Conservation (phyloP, 2,888 invertebrate genomes). For the Trilocha varians region DNA sequence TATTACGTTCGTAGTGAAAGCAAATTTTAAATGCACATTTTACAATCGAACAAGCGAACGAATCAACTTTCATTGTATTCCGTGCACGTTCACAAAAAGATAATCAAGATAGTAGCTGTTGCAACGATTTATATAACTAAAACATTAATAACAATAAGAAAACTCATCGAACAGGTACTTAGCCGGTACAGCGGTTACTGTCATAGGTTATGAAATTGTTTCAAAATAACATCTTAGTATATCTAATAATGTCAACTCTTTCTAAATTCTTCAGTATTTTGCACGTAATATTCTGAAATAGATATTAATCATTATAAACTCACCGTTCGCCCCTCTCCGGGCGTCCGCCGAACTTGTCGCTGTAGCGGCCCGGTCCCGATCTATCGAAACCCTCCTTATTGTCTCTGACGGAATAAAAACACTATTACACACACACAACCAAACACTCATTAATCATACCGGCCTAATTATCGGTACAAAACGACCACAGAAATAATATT, state of each 20-base stretch:
- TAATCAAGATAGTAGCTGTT: not conserved
- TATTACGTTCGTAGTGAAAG: not conserved
- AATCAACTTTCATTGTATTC: not conserved
- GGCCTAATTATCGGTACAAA: slow-evolving; percentile 13
- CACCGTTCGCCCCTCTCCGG: slow-evolving; percentile 39
- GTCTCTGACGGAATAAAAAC: slow-evolving; percentile 37
- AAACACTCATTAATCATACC: not conserved
- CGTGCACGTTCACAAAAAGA: not conserved
- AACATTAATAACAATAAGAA: too few species aligned
- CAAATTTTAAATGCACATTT: not conserved
- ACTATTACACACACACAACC: slow-evolving; percentile 13
- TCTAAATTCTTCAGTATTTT: too few species aligned
- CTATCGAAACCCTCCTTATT: slow-evolving; percentile 53
- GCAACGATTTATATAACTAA: not conserved
- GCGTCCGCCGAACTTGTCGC: slow-evolving; percentile 51
- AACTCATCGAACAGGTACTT: too few species aligned
- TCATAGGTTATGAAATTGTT: too few species aligned
- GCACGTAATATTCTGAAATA: slow-evolving; percentile 1
- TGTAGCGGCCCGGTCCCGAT: slow-evolving; percentile 50
- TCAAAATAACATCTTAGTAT: too few species aligned
- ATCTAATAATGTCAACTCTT: too few species aligned
- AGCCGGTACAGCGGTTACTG: too few species aligned
- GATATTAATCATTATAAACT: slow-evolving; percentile 17
- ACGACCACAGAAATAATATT: slow-evolving; percentile 11
- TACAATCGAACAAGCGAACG: not conserved